Conservation (phyloP, 2,797 vertebrate species). For the Bradypodion ventrale region DNA sequence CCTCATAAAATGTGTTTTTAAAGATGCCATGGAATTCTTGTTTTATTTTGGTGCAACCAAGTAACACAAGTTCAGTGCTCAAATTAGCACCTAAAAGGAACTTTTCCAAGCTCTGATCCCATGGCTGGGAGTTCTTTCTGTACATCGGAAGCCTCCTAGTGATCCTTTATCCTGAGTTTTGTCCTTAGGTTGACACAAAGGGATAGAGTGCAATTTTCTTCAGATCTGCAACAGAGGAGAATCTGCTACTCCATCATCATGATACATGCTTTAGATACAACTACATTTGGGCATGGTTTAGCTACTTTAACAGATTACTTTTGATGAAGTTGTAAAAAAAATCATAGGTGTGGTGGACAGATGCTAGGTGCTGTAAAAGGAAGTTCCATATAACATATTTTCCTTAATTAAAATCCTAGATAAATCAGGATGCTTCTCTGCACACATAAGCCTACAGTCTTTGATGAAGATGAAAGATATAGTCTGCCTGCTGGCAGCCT, state of each 20-base stretch:
- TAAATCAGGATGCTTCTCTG: slow-evolving; percentile 61
- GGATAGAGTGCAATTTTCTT: too few relatives aligned
- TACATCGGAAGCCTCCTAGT: too few relatives aligned
- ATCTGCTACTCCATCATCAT: not conserved
- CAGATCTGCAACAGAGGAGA: too few relatives aligned
- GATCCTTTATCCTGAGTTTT: too few relatives aligned
- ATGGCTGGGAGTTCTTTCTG: too few relatives aligned
- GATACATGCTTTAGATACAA: slow-evolving; percentile 31
- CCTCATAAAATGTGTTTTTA: too few relatives aligned
- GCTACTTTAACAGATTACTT: slow-evolving; percentile 60
- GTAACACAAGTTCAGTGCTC: too few relatives aligned
- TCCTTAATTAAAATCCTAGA: slow-evolving; percentile 71
- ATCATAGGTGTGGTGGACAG: slow-evolving; percentile 42
- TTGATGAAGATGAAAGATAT: slow-evolving; percentile 50
- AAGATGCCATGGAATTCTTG: too few relatives aligned
- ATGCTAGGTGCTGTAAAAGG: slow-evolving; percentile 55
- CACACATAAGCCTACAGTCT: slow-evolving; percentile 36
- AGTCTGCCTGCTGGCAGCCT: slow-evolving; percentile 28
- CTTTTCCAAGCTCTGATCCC: too few relatives aligned
- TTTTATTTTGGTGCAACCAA: too few relatives aligned
- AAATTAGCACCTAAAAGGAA: too few relatives aligned
- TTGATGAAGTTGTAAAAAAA: slow-evolving; percentile 60
- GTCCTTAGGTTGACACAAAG: too few relatives aligned
- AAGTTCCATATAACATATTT: slow-evolving; percentile 59
- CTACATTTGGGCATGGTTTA: slow-evolving; percentile 43